These are phyloP conservation scores for Eueremaeus valkanovi DNA, from an alignment of 2,888 invertebrate species.

Conservation along the genomic window DNA sequence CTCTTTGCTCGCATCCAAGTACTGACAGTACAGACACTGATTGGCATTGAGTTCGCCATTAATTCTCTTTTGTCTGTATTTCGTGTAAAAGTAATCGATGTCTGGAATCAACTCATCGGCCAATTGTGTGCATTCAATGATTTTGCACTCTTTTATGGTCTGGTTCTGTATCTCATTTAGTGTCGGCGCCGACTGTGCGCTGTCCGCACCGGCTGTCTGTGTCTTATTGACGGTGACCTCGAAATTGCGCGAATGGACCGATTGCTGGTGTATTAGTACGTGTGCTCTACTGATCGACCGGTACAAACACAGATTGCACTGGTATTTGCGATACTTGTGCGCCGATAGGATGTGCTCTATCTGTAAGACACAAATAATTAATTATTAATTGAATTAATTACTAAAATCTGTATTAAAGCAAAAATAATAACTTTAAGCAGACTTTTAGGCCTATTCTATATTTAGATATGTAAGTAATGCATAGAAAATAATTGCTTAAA, in stretches of 20 bases:
- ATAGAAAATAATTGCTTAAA: too few species aligned
- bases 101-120: not conserved
- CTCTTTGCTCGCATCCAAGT: slow-evolving; percentile 21
- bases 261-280: slow-evolving; percentile 32
- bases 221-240: slow-evolving; percentile 1
- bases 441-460: too few species aligned
- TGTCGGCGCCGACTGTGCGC: not conserved
- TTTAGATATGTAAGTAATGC: too few species aligned
- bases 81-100: not conserved
- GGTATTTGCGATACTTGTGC: slow-evolving; percentile 29
- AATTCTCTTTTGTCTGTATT: not conserved
- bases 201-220: not conserved
- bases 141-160: slow-evolving; percentile 5
- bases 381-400: not conserved
- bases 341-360: slow-evolving; percentile 21
- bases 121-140: slow-evolving; percentile 15
- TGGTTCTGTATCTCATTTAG: too few species aligned
- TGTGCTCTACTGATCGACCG: slow-evolving; percentile 26
- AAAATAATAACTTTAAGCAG: too few species aligned
- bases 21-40: slow-evolving; percentile 13
- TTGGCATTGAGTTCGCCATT: not conserved
- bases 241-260: slow-evolving; percentile 35
- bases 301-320: slow-evolving; percentile 38
- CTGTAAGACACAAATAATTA: not conserved
- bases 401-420: too few species aligned